These are phyloP conservation scores for Latheticus oryzae DNA, from an alignment of 2,888 invertebrate genomes.

Conservation along the genomic window DNA sequence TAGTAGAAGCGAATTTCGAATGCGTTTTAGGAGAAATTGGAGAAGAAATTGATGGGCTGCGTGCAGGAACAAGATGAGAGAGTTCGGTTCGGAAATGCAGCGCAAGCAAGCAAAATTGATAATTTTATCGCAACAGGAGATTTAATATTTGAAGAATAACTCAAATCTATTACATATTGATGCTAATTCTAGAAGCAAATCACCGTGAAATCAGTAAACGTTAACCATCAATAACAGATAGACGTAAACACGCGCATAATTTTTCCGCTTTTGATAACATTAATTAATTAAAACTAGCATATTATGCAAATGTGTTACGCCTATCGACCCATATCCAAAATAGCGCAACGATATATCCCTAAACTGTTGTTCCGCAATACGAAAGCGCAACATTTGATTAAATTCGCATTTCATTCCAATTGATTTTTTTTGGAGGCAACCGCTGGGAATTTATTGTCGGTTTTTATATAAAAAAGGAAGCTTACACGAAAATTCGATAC, in stretches of 20 bases:
- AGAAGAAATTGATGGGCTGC: too few species aligned
- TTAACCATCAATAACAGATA: constrained; percentile 20
- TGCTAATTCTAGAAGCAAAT: background rate
- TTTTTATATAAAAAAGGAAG: constrained; percentile 3
- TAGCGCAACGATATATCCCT: constrained; percentile 11
- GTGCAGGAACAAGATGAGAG: too few species aligned
- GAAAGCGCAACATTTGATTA: constrained; percentile 26
- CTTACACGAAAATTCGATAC: background rate
- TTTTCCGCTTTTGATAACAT: constrained; percentile 12
- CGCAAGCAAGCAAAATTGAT: too few species aligned
- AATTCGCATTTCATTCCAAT: constrained; percentile 14
- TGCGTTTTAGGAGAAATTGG: too few species aligned
- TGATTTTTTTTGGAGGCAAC: constrained; percentile 6
- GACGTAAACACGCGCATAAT: constrained; percentile 9
- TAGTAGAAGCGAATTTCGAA: too few species aligned
- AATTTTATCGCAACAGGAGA: too few species aligned
- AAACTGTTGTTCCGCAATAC: constrained; percentile 8
- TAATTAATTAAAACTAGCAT: constrained; percentile 32
- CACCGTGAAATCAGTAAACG: background rate
- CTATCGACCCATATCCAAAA: constrained; percentile 9
- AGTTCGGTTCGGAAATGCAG: too few species aligned
- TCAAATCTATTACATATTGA: constrained; percentile 9
- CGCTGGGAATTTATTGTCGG: constrained; percentile 15
- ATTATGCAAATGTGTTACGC: constrained; percentile 24
- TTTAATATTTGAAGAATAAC: too few species aligned